Percentiles rank a stretch among this genome's conserved stretches.
Evolutionary conservation across 2,113 vertebrate species (phyloP).

Genomic region (Caracal caracal): DNA sequence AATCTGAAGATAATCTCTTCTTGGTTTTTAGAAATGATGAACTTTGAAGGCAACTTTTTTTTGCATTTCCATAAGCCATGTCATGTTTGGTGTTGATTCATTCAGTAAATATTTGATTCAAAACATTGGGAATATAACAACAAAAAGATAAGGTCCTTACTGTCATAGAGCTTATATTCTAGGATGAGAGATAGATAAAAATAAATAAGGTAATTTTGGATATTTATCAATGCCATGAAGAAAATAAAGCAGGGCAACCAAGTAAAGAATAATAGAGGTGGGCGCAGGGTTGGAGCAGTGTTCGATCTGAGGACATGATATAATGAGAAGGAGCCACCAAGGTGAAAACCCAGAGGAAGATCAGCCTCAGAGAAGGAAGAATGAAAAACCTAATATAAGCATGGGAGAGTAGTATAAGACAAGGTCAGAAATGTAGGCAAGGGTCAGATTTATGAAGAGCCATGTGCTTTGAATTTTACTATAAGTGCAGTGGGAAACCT

Average conservation of each 20-base stretch:
- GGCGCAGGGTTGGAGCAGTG: neutral
- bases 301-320: neutral
- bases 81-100: constrained; percentile 30
- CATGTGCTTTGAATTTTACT: neutral
- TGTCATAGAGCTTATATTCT: constrained; percentile 5
- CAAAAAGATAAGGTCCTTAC: neutral
- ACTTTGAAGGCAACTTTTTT: neutral
- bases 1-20: constrained; percentile 22
- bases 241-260: neutral
- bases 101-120: neutral
- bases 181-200: neutral
- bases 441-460: neutral
- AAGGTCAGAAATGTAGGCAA: neutral
- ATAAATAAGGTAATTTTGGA: neutral
- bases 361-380: neutral
- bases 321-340: neutral
- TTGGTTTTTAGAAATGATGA: constrained; percentile 39
- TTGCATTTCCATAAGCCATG: neutral
- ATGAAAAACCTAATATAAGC: neutral
- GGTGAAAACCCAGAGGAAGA: neutral
- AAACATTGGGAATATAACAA: neutral
- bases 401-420: neutral
- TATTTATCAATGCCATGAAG: neutral
- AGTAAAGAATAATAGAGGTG: neutral
- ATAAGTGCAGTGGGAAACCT: neutral